A percentile compares a stretch with the other conserved stretches of the same genome.
phyloP scores from a whole-genome alignment of 1,140 invertebrate genomes.

The Rhynchophorus ferrugineus region DNA sequence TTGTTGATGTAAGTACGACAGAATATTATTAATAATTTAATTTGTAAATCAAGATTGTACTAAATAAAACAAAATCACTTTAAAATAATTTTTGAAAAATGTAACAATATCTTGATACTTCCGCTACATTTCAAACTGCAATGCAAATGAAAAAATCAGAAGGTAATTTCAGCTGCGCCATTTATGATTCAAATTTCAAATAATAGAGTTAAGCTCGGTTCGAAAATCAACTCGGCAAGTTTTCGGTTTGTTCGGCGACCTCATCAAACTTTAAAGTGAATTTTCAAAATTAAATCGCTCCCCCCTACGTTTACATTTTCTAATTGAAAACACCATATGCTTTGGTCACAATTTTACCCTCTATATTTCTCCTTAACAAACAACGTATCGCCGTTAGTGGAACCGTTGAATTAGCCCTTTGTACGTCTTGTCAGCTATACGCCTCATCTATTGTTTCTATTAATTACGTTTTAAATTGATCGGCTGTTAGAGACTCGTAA shows the following conservation, averaged over 20 bases:
- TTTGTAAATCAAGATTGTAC: too few relatives aligned
- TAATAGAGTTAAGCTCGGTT: background rate
- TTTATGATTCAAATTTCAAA: background rate
- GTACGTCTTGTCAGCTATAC: background rate
- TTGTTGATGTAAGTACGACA: too few relatives aligned
- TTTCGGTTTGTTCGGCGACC: background rate
- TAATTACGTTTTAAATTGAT: background rate
- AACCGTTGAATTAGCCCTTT: background rate
- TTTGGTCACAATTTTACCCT: background rate
- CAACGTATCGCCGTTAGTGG: background rate
- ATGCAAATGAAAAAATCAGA: too few relatives aligned
- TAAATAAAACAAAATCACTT: too few relatives aligned
- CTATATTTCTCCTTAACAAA: background rate
- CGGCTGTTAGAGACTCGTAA: background rate
- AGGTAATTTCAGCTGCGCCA: background rate
- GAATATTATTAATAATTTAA: too few relatives aligned
- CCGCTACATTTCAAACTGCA: too few relatives aligned
- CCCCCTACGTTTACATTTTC: background rate
- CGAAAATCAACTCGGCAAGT: background rate
- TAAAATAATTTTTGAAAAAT: too few relatives aligned
- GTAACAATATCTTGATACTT: too few relatives aligned
- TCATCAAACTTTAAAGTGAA: background rate
- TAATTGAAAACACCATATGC: background rate
- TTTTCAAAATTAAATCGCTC: background rate
- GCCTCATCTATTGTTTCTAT: background rate